Conservation (phyloP, 2,888 invertebrate species). For the Helicoverpa assulta region DNA sequence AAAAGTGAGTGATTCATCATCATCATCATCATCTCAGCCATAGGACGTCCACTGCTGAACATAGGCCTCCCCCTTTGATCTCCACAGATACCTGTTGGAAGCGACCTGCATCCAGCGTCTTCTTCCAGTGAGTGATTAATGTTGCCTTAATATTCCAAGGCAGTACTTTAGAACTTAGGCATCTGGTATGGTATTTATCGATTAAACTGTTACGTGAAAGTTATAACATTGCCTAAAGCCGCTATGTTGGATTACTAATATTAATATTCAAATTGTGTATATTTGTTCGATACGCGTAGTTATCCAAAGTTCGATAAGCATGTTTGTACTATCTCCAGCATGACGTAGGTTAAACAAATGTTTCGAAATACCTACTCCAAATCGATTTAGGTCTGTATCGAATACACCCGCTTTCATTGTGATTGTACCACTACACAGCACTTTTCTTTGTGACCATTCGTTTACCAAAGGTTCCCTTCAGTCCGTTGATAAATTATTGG, state of each 20-base stretch:
- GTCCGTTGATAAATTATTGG: constrained; percentile 28
- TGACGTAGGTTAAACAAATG: not conserved
- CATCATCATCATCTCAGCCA: too few relatives aligned
- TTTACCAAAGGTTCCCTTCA: constrained; percentile 11
- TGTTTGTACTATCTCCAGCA: not conserved
- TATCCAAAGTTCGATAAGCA: not conserved
- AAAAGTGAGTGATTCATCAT: too few relatives aligned
- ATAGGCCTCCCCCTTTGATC: too few relatives aligned
- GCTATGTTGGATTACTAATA: not conserved
- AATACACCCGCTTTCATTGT: constrained; percentile 11
- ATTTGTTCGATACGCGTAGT: not conserved
- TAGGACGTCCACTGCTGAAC: too few relatives aligned
- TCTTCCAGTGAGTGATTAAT: too few relatives aligned
- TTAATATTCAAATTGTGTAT: not conserved
- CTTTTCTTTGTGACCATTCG: constrained; percentile 23
- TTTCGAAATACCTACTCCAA: constrained; percentile 12
- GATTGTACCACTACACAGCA: constrained; percentile 3
- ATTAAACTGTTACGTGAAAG: not conserved
- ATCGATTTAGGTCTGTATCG: constrained; percentile 4
- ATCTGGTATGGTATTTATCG: not conserved
- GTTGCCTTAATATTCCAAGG: too few relatives aligned
- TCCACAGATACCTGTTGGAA: too few relatives aligned
- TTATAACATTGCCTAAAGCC: not conserved
- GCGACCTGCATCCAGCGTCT: too few relatives aligned
- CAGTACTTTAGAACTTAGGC: too few relatives aligned